Conservation (phyloP, 2,797 vertebrate genomes). For the Pyrocephalus nanus region DNA sequence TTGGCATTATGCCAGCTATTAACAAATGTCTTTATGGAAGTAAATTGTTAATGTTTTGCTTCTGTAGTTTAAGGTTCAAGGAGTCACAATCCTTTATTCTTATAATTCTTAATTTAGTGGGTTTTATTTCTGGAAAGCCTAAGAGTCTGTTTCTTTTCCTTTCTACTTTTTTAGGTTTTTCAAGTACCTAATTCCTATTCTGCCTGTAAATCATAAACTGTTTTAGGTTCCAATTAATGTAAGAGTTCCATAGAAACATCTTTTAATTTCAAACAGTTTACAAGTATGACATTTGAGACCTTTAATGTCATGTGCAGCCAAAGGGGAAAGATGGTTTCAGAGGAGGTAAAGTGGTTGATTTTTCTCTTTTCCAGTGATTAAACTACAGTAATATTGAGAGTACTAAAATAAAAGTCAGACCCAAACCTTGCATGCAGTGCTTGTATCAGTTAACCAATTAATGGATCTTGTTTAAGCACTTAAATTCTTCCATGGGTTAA, state of each 20-base stretch:
- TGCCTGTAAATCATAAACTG: neutral
- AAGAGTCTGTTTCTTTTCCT: neutral
- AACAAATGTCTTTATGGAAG: neutral
- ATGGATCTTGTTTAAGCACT: neutral
- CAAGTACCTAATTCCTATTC: neutral
- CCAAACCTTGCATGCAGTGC: neutral
- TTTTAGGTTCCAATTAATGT: neutral
- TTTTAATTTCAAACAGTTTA: constrained; percentile 23
- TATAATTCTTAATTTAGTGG: neutral
- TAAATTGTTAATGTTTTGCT: neutral
- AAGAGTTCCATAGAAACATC: neutral
- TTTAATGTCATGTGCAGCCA: constrained; percentile 28
- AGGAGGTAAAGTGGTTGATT: neutral
- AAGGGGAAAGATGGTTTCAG: constrained; percentile 3
- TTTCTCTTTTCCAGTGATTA: neutral
- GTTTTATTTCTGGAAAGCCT: neutral
- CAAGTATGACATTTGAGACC: constrained; percentile 41
- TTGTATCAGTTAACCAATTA: neutral
- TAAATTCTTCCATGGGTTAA: neutral
- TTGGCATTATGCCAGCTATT: neutral
- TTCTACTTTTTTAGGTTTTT: neutral
- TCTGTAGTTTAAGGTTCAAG: neutral
- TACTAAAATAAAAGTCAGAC: neutral
- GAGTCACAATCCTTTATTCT: neutral
- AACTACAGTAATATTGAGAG: neutral